phyloP scores from a whole-genome alignment of 1,140 invertebrate genomes.

The Harlomillsia oculata region DNA sequence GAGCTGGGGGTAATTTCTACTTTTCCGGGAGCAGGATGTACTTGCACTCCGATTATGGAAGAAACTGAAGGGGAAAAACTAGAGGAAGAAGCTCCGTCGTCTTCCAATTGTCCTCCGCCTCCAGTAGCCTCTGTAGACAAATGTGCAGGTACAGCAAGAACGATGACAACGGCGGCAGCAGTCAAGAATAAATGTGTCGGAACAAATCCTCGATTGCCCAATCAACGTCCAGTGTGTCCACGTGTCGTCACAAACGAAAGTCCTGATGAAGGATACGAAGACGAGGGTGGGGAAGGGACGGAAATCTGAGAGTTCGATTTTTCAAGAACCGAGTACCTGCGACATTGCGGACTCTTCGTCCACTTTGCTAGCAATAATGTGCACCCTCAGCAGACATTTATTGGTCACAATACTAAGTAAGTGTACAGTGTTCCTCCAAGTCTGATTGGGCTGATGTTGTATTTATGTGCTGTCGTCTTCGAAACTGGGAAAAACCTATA shows the following conservation, averaged over 20 bases:
- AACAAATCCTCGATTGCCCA: background rate
- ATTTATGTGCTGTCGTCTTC: too few relatives aligned
- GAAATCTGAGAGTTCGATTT: slow-evolving; percentile 20
- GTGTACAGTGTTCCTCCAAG: too few relatives aligned
- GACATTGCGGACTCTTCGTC: too few relatives aligned
- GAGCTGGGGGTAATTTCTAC: slow-evolving; percentile 13
- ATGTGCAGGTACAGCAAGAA: too few relatives aligned
- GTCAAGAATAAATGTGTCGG: background rate
- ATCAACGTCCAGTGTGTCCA: slow-evolving; percentile 9
- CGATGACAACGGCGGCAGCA: background rate
- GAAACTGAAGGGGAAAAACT: slow-evolving; percentile 29
- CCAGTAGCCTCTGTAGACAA: background rate
- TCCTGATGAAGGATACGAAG: slow-evolving; percentile 77
- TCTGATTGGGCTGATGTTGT: too few relatives aligned
- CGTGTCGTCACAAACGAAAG: slow-evolving; percentile 48
- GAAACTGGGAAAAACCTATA: too few relatives aligned
- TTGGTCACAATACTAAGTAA: too few relatives aligned
- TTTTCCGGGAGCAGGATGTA: slow-evolving; percentile 6
- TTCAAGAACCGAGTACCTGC: background rate
- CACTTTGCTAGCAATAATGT: too few relatives aligned
- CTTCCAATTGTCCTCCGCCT: background rate
- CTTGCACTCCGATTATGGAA: slow-evolving; percentile 30
- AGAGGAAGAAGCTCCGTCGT: background rate
- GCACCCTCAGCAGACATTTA: too few relatives aligned
- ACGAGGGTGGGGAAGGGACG: slow-evolving; percentile 46